Conservation (phyloP, 1,140 invertebrate species). For the Aphelenchoides fujianensis region DNA sequence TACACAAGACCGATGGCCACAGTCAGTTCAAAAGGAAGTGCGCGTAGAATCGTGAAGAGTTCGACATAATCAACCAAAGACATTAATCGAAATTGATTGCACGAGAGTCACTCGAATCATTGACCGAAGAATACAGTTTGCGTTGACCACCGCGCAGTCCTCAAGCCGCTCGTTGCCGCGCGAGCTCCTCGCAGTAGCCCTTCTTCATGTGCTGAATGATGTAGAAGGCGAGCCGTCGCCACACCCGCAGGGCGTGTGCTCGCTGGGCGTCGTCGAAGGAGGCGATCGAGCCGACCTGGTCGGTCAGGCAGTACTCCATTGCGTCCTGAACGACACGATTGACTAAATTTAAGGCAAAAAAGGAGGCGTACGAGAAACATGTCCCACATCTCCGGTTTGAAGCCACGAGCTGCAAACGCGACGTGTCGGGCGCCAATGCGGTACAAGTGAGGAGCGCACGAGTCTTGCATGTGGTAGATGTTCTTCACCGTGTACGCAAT, state of each 20-base stretch:
- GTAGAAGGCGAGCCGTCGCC: slow-evolving; percentile 55
- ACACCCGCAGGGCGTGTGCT: slow-evolving; percentile 48
- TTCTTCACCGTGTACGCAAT: slow-evolving; percentile 59
- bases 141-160: too few relatives aligned
- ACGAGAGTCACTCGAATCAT: too few relatives aligned
- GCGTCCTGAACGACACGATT: slow-evolving; percentile 53
- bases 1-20: too few relatives aligned
- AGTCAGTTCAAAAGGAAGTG: too few relatives aligned
- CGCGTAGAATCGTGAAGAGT: too few relatives aligned
- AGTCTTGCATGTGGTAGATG: slow-evolving; percentile 58
- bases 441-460: slow-evolving; percentile 47
- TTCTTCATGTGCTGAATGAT: slow-evolving; percentile 57
- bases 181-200: slow-evolving; percentile 30
- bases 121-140: too few relatives aligned
- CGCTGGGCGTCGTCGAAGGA: slow-evolving; percentile 48
- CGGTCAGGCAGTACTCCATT: slow-evolving; percentile 49
- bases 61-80: too few relatives aligned
- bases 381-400: slow-evolving; percentile 61
- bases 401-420: slow-evolving; percentile 56
- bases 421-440: slow-evolving; percentile 55
- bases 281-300: slow-evolving; percentile 42
- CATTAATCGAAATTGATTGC: too few relatives aligned
- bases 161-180: too few relatives aligned
- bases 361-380: slow-evolving; percentile 51
- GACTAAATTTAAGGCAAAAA: slow-evolving; percentile 20